phyloP scores from a whole-genome alignment of 2,113 vertebrate genomes.

The Panthera tigris region DNA sequence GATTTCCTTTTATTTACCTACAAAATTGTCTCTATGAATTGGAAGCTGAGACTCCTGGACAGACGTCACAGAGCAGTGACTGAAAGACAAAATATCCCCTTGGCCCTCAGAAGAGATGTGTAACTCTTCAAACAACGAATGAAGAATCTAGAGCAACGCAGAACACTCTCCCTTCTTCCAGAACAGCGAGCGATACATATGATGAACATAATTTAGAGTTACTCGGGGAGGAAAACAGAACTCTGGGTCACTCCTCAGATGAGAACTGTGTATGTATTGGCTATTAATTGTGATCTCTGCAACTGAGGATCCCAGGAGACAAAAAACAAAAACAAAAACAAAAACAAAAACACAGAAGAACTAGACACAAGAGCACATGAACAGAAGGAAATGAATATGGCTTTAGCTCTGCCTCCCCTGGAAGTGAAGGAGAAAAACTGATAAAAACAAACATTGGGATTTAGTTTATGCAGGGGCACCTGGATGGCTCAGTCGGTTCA shows the following conservation, averaged over 20 bases:
- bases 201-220: not conserved
- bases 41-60: not conserved
- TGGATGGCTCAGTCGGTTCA: no score
- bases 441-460: not conserved
- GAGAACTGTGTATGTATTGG: fast-evolving
- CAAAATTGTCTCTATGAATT: not conserved
- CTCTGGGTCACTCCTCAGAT: fast-evolving
- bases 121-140: no score
- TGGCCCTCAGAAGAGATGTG: not conserved
- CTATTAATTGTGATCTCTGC: not conserved
- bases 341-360: not conserved
- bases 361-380: not conserved
- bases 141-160: not conserved
- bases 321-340: not conserved
- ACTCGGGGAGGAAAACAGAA: not conserved
- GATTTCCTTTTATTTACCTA: not conserved
- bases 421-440: not conserved
- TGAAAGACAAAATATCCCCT: not conserved
- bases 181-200: fast-evolving
- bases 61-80: no score
- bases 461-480: not conserved
- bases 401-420: not conserved
- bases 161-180: not conserved
- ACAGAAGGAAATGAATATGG: not conserved
- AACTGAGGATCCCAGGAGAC: not conserved